Percentiles rank a stretch among this genome's conserved stretches.
phyloP scores from a whole-genome alignment of 2,888 invertebrate genomes.

The Lacanobia wlatinum region DNA sequence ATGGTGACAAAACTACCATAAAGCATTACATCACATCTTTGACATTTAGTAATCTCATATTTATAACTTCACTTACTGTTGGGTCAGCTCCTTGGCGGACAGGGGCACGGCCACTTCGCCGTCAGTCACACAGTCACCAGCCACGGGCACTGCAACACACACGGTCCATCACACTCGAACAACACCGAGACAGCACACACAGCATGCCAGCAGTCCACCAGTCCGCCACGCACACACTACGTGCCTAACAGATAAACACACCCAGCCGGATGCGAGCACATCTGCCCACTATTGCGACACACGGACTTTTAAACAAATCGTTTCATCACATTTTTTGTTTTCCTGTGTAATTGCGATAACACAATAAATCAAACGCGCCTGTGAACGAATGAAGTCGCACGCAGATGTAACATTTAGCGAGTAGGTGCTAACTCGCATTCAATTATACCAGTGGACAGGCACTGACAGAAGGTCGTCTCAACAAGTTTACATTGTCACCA shows the following conservation, averaged over 20 bases:
- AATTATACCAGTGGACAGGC: constrained; percentile 7
- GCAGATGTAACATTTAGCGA: constrained; percentile 37
- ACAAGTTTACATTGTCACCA: too few species aligned
- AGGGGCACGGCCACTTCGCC: not conserved
- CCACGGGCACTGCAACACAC: constrained; percentile 24
- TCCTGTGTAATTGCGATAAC: constrained; percentile 35
- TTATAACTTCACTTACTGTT: constrained; percentile 18
- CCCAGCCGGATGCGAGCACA: constrained; percentile 8
- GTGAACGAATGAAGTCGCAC: constrained; percentile 26
- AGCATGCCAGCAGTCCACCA: not conserved
- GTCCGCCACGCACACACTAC: not conserved
- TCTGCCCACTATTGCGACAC: constrained; percentile 9
- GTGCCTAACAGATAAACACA: not conserved
- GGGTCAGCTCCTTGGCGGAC: not conserved
- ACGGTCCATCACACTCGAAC: not conserved
- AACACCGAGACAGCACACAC: not conserved
- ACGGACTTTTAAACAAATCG: constrained; percentile 25
- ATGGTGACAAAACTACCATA: too few species aligned
- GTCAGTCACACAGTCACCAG: not conserved
- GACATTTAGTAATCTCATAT: not conserved
- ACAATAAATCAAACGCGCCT: constrained; percentile 20
- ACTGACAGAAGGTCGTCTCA: constrained; percentile 32
- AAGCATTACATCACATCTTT: not conserved
- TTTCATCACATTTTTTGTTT: constrained; percentile 43
- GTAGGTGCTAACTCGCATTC: constrained; percentile 25